Base-by-base conservation (phyloP, 1,140 invertebrate species). In the Hesperophylax magnus region DNA sequence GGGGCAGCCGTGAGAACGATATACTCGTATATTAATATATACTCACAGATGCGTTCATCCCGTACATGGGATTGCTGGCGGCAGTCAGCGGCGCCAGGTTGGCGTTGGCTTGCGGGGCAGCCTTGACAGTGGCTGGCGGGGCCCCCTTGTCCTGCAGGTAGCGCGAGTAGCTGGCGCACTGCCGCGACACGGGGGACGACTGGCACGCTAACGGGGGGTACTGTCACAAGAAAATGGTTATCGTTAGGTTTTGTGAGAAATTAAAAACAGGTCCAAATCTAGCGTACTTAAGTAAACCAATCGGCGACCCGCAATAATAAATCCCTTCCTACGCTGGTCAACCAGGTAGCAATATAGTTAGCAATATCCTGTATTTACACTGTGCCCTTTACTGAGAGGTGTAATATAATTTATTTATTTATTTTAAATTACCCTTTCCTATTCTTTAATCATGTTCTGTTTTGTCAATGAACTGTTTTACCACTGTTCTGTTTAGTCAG, bases 91-190 rank as follows among this genome's bases (percentile, higher is more conserved):
- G 14, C 8, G 17, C 58, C 18, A 15, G 18, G 63, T 2, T 14
- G 39, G 34, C 0, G 39, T 1, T 20, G 7, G 34, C 47, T 1
- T 18, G 77, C 34, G 52, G 47, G 27, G 47, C 22, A 9, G 53
- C 3, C 4, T 65, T 65, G 27, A 15, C 22, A 5, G 24, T 5
- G 24, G 52, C 11, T 14, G 75, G 17, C 8, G 34, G n/a, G 2
- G 7, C 17, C 9, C 14, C 18, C n/a, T 79, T 54, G 34, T 75
- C 39, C 39, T 47, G 81, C 58, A 82, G 54, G 63, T 83, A 83
- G 20, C 82, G 82, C 20, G 82, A 83, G 76, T 83, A 83, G 54
- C 78, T 80, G n/a, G 22, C 82, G 8, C 60, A 65, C 47, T 65
- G 60, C 0, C 81, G 78, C 4, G 71, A 11, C 39, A 8, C 67